Base-by-base conservation (phyloP, 2,113 vertebrate genomes). In the Ameiurus melas region DNA sequence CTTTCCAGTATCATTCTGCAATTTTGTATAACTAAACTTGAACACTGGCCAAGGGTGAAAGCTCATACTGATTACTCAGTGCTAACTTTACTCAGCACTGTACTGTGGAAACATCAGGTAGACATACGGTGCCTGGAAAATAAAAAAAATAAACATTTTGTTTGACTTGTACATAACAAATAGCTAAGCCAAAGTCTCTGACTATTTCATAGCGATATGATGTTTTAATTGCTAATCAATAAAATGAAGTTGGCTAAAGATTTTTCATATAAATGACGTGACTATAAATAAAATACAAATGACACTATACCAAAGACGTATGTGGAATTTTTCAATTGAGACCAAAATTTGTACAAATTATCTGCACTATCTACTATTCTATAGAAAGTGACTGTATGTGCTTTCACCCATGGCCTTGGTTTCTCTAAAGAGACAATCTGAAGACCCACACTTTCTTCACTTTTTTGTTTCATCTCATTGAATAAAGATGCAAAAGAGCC, bases 351-450 rank as follows among this genome's bases (percentile, higher is more conserved):
- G 5, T 47, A 47, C 43, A 47, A 47, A 47, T 51, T 51, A 70
- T 55, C 2, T 53, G 55, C 66, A 30, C 9, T 70, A 7, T 71
- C 8, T 33, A 68, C 60, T 55, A 25, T 85, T 68, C 62, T 20
- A 43, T 55, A 79, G 51, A 86, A 39, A n/a, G n/a, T 57, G 22
- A 36, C 30, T 53, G 51, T 87, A 82, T 55, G 55, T 82, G 33
- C 79, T 71, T 82, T 87, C 78, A 68, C 30, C 53, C 47, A 81
- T 68, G 60, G 64, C 62, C 51, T 43, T 57, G 5, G 14, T 33
- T 19, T 87, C 77, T 81, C 51, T n/a, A n/a, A 87, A 82, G 43
- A 80, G 53, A 71, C 84, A 85, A 85, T 85, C 68, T 73, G 33
- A 82, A 60, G 55, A 82, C 78, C 78, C 30, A 36, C 55, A 36